Conservation (phyloP, 2,888 invertebrate species). For the Nasonovia ribisnigri region DNA sequence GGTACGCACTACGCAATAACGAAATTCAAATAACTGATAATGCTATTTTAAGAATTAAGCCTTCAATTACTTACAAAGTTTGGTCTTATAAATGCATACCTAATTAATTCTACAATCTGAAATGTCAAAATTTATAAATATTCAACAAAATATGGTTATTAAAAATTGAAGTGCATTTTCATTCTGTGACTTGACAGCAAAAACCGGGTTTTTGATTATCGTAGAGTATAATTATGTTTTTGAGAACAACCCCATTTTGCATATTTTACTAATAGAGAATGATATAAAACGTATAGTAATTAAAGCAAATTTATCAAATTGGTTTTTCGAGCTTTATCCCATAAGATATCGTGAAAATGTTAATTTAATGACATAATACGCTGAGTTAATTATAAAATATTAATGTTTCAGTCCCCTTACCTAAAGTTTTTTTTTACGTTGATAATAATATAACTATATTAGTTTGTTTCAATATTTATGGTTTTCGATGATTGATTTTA, state of each 20-base stretch:
- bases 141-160: constrained; percentile 1
- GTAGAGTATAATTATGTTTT: not conserved
- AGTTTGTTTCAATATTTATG: not conserved
- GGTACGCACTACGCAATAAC: no score
- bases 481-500: not conserved
- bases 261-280: not conserved
- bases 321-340: not conserved
- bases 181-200: not conserved
- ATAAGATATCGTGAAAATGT: not conserved
- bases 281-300: not conserved
- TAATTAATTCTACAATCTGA: not conserved
- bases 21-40: not conserved
- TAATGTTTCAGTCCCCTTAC: not conserved
- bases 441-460: not conserved
- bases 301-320: not conserved
- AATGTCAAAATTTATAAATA: not conserved
- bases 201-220: not conserved
- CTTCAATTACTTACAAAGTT: not conserved
- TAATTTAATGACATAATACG: not conserved
- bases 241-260: not conserved
- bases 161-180: not conserved
- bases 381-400: not conserved
- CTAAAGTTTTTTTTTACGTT: not conserved
- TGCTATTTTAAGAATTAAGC: not conserved
- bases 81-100: not conserved